Evolutionary conservation across 2,888 invertebrate genomes (phyloP).

Genomic region (Alentia gelatinosa): DNA sequence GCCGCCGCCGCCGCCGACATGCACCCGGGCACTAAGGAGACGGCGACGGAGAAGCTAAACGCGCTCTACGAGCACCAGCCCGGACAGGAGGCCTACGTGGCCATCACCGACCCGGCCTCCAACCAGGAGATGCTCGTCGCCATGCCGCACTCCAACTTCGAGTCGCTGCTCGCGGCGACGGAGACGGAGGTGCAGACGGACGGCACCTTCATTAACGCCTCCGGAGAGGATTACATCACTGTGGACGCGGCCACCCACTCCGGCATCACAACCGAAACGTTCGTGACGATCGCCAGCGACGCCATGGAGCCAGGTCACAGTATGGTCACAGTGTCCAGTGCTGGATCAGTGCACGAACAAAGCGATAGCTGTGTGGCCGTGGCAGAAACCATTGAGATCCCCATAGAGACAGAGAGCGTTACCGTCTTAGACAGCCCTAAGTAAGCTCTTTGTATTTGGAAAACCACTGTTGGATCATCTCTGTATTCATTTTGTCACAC

Average conservation of each 20-base stretch:
- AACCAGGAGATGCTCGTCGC: constrained; percentile 54
- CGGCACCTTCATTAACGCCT: background rate
- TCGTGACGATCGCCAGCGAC: background rate
- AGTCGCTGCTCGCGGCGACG: constrained; percentile 46
- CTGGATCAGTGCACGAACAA: background rate
- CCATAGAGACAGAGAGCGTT: constrained; percentile 47
- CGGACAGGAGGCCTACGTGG: constrained; percentile 12
- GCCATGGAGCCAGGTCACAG: background rate
- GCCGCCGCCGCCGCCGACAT: background rate
- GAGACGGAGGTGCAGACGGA: background rate
- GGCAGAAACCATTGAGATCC: constrained; percentile 56
- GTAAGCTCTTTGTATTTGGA: too few species aligned
- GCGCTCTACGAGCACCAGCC: background rate
- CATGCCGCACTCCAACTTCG: constrained; percentile 46
- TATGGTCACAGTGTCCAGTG: background rate
- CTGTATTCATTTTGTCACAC: too few species aligned
- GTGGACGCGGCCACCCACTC: background rate
- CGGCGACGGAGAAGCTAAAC: constrained; percentile 16
- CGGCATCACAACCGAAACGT: background rate
- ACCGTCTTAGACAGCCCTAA: background rate
- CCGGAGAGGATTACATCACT: constrained; percentile 30
- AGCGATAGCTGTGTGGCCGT: background rate
- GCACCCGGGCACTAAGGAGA: background rate
- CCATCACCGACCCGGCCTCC: constrained; percentile 54
- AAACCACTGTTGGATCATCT: too few species aligned